Percentiles rank a stretch among this genome's conserved stretches.
These are phyloP conservation scores for Mimumesa dahlbomi DNA, from an alignment of 2,888 invertebrate species.

Conservation along the genomic window DNA sequence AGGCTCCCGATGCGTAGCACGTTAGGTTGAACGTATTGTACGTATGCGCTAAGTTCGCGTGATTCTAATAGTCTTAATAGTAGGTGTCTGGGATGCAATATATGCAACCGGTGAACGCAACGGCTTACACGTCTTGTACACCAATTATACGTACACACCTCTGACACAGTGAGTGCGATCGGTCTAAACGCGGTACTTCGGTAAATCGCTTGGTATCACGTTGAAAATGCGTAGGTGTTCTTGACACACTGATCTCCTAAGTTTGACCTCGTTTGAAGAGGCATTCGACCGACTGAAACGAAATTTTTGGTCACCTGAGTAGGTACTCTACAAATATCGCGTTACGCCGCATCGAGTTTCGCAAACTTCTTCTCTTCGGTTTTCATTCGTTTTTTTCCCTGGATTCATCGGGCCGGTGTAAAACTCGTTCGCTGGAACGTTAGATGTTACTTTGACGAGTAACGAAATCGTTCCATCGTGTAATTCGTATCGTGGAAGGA, in stretches of 20 bases:
- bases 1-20: constrained; percentile 48
- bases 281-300: constrained; percentile 29
- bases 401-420: too few species aligned
- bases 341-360: constrained; percentile 10
- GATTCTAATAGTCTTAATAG: constrained; percentile 48
- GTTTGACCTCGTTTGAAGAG: constrained; percentile 42
- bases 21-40: constrained; percentile 22
- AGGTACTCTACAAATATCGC: not conserved
- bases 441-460: too few species aligned
- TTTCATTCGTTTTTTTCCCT: too few species aligned
- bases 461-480: too few species aligned
- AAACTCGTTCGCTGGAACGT: too few species aligned
- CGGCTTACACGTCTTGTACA: constrained; percentile 29
- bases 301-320: constrained; percentile 12
- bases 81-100: constrained; percentile 34
- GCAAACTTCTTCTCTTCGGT: not conserved
- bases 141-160: constrained; percentile 18
- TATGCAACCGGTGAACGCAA: constrained; percentile 28
- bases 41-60: constrained; percentile 39
- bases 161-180: constrained; percentile 17
- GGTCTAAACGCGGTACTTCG: constrained; percentile 22
- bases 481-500: too few species aligned
- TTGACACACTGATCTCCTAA: constrained; percentile 47
- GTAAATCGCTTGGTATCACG: constrained; percentile 24
- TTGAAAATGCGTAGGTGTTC: constrained; percentile 42